Base-by-base conservation (phyloP, 2,797 vertebrate species). In the Labeo calbasu region DNA sequence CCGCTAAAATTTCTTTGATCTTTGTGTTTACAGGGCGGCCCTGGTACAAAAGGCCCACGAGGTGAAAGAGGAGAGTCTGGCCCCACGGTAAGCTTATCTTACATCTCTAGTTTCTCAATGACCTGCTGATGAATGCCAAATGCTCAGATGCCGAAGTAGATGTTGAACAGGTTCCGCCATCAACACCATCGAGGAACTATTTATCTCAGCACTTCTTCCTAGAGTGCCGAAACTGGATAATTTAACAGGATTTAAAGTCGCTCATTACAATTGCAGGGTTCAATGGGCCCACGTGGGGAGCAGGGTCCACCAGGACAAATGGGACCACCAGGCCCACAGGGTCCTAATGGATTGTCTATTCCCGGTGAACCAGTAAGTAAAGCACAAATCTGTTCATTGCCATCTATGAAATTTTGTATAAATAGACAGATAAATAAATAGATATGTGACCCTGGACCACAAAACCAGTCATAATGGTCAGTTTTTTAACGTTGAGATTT, bases 261-360 rank as follows among this genome's bases (percentile, higher is more conserved):
- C 46, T 55, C 3, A 2, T 78, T 88, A 5, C 82, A 99, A 14
- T 78, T 88, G 5, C 82, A 99, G 98, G 98, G 98, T 46, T 81
- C 95, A 69, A 92, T 95, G 90, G 98, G 98, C 90, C 94, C 95
- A 89, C 97, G 97, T 78, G 98, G 98, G 61, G 98, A 99, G 32
- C 83, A 90, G 50, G 98, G 98, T 86, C 93, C 91, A 81, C 91
- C 95, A 15, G 98, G 98, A 1, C 85, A 96, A 57, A 96, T 98
- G 93, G 98, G 98, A 89, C 97, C 96, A 63, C 97, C 98, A 23
- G 98, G 98, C 78, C 98, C 98, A 2, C 98, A 99, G 91, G 98
- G 98, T 65, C 97, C 97, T 79, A 98, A 96, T 0, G 98, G 98
- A 90, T 92, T 99, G 46, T 99, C 98, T 90, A 95, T 99, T 89